phyloP scores from a whole-genome alignment of 2,113 vertebrate genomes.

The Micromys minutus region DNA sequence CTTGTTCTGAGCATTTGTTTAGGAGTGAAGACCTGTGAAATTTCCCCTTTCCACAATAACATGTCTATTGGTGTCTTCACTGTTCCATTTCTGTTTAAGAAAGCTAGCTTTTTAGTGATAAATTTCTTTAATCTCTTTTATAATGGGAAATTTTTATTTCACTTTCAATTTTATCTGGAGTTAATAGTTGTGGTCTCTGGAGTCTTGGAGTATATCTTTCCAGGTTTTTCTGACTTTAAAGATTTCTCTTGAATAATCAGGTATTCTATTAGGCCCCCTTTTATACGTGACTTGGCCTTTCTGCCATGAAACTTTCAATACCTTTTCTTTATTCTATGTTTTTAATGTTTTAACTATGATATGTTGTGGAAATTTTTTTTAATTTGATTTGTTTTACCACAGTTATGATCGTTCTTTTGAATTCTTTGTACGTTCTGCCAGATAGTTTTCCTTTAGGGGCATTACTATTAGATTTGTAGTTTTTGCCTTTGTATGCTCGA shows the following conservation, averaged over 20 bases:
- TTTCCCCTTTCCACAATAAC: neutral
- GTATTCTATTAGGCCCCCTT: neutral
- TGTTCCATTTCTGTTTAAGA: neutral
- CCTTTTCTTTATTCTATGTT: neutral
- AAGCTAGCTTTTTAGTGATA: neutral
- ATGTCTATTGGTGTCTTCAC: neutral
- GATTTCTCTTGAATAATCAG: neutral
- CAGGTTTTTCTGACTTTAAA: neutral
- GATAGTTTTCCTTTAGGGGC: neutral
- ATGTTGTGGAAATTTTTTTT: neutral
- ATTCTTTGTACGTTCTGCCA: neutral
- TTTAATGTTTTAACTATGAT: neutral
- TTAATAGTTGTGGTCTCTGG: neutral
- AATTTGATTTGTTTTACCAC: neutral
- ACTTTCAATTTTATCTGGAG: neutral
- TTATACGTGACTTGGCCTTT: neutral
- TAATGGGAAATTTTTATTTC: neutral
- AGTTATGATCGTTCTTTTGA: neutral
- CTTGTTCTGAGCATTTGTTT: neutral
- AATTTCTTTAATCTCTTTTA: neutral
- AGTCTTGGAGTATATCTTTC: neutral
- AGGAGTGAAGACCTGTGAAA: neutral
- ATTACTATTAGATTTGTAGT: neutral
- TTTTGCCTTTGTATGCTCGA: neutral
- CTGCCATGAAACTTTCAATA: neutral